phyloP scores from a whole-genome alignment of 2,113 vertebrate species.

The Trochalopteron elliotii region DNA sequence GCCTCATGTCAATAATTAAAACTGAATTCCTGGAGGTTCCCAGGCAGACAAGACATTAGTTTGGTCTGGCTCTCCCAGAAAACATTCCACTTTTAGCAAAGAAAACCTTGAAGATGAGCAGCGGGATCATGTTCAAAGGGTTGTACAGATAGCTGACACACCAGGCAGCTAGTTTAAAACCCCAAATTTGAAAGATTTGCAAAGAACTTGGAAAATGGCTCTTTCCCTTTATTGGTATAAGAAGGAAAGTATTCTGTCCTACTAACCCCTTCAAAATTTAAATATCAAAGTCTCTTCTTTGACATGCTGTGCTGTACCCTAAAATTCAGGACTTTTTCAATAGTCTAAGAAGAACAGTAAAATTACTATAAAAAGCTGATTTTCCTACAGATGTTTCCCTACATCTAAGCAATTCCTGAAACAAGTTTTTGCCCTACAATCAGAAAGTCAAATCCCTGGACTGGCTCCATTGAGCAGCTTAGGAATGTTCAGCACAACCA shows the following conservation, averaged over 20 bases:
- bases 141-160: background rate
- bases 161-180: background rate
- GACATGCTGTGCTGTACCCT: background rate
- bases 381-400: background rate
- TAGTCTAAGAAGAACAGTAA: background rate
- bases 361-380: background rate
- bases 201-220: background rate
- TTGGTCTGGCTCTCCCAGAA: background rate
- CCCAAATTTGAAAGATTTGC: background rate
- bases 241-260: background rate
- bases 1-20: background rate
- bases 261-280: background rate
- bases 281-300: background rate
- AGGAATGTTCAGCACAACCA: background rate
- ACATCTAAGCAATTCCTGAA: background rate
- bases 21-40: background rate
- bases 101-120: background rate
- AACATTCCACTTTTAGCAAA: background rate
- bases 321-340: background rate
- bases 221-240: background rate
- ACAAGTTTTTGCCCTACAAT: background rate
- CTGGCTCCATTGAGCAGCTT: background rate
- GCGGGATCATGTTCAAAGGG: background rate
- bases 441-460: background rate
- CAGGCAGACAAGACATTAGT: background rate